These are phyloP conservation scores for Gymnarchus niloticus DNA, from an alignment of 2,113 vertebrate genomes.

Conservation along the genomic window DNA sequence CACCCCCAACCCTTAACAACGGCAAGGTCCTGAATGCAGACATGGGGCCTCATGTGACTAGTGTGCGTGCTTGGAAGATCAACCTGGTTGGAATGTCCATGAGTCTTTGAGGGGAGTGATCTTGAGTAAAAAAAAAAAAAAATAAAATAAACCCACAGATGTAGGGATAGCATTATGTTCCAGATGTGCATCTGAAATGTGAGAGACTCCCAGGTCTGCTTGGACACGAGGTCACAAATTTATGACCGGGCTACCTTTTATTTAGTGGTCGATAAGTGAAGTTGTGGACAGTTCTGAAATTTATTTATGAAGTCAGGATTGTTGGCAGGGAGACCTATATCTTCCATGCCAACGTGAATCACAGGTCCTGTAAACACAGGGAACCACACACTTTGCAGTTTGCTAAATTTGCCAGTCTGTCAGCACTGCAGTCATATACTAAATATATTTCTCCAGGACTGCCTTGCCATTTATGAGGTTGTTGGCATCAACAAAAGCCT, in stretches of 20 bases:
- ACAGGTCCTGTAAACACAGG: neutral
- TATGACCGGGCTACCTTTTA: neutral
- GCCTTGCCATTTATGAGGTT: neutral
- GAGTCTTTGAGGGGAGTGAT: neutral
- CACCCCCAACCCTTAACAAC: neutral
- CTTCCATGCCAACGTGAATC: neutral
- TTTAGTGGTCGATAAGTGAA: neutral
- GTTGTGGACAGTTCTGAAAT: neutral
- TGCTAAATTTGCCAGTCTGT: neutral
- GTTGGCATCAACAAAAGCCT: neutral
- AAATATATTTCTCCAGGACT: constrained; percentile 9
- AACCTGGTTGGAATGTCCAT: neutral
- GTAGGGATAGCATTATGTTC: neutral
- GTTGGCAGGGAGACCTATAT: neutral
- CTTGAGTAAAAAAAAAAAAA: neutral
- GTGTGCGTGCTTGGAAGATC: neutral
- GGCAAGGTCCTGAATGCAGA: neutral
- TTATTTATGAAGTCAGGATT: neutral
- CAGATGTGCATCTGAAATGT: neutral
- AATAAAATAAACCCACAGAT: neutral
- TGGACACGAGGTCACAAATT: neutral
- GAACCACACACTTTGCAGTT: neutral
- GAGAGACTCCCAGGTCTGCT: neutral
- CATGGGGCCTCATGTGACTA: neutral
- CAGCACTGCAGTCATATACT: constrained; percentile 1